Percentiles rank a stretch among this genome's conserved stretches.
Conservation (phyloP, 2,888 invertebrate species). For the Eumerus sabulonum region DNA sequence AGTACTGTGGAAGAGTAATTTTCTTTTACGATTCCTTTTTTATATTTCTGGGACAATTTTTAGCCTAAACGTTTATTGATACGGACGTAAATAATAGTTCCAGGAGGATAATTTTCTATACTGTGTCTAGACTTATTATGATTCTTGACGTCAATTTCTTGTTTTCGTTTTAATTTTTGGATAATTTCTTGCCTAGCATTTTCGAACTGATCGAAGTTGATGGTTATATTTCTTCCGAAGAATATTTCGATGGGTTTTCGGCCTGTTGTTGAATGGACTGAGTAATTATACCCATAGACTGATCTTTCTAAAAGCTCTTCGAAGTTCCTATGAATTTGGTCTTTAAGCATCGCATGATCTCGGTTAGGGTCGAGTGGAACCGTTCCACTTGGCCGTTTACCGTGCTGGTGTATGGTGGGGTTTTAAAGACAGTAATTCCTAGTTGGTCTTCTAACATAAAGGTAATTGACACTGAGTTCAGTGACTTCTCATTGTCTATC, state of each 20-base stretch:
- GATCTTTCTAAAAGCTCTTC: neutral
- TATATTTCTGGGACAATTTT: slow-evolving; percentile 55
- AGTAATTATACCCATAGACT: neutral
- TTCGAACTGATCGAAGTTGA: neutral
- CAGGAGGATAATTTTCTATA: slow-evolving; percentile 41
- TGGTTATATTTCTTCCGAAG: neutral
- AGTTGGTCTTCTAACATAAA: slow-evolving; percentile 22
- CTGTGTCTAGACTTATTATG: neutral
- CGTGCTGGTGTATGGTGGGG: no score
- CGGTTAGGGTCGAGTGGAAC: slow-evolving; percentile 31
- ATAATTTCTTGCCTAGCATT: neutral
- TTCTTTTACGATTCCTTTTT: slow-evolving; percentile 50
- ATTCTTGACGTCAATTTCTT: neutral
- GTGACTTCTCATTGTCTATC: slow-evolving; percentile 7
- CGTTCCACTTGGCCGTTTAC: no score
- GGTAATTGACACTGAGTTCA: neutral
- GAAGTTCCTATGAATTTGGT: neutral
- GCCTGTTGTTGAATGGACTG: no score
- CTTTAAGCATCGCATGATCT: no score
- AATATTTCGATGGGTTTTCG: neutral
- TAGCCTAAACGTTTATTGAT: slow-evolving; percentile 55
- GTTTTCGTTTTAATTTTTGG: neutral
- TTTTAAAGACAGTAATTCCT: no score
- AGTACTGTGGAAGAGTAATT: slow-evolving; percentile 15
- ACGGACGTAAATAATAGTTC: slow-evolving; percentile 61